phyloP scores from a whole-genome alignment of 2,113 vertebrate genomes.

The Toxostoma redivivum region DNA sequence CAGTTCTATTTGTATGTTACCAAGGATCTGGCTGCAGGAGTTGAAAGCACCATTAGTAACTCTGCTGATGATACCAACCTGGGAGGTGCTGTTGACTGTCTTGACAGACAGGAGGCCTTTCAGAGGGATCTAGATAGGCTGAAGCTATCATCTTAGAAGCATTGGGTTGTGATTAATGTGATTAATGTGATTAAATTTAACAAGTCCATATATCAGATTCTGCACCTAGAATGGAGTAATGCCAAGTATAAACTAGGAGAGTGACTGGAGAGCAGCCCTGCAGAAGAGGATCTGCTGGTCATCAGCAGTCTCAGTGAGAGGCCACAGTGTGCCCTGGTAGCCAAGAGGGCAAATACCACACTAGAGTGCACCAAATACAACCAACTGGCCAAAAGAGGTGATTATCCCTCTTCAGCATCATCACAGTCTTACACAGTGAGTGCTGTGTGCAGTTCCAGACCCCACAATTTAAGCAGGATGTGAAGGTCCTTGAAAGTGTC shows the following conservation, averaged over 20 bases:
- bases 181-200: background rate
- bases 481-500: background rate
- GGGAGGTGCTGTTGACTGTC: background rate
- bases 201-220: background rate
- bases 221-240: background rate
- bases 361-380: no score
- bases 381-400: background rate
- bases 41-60: background rate
- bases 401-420: background rate
- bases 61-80: background rate
- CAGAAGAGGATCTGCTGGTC: background rate
- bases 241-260: rapidly evolving
- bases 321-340: no score
- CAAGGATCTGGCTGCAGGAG: background rate
- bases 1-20: rapidly evolving
- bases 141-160: background rate
- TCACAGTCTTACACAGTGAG: rapidly evolving
- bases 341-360: background rate
- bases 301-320: background rate
- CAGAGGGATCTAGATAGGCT: background rate
- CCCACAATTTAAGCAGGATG: background rate
- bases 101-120: background rate
- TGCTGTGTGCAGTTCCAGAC: background rate
- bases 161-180: background rate
- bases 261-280: background rate